phyloP scores from a whole-genome alignment of 1,140 invertebrate genomes.

The Atta texana region DNA sequence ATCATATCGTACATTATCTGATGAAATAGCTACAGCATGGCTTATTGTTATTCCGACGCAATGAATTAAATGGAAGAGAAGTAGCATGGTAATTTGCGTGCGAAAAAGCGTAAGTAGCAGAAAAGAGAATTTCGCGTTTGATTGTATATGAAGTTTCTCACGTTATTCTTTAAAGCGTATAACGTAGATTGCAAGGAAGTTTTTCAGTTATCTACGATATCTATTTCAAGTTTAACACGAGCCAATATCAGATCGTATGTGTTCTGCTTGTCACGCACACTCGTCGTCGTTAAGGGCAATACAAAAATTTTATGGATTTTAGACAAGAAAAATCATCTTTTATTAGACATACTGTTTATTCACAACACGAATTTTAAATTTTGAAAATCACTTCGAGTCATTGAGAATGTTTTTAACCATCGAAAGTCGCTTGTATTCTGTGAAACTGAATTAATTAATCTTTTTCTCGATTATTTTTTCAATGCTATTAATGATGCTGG shows the following conservation, averaged over 20 bases:
- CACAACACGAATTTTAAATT: background rate
- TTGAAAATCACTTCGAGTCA: background rate
- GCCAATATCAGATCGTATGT: slow-evolving; percentile 43
- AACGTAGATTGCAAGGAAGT: slow-evolving; percentile 33
- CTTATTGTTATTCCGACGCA: slow-evolving; percentile 1
- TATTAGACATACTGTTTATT: background rate
- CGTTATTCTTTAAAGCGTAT: slow-evolving; percentile 33
- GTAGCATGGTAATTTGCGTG: background rate
- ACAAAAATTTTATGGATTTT: background rate
- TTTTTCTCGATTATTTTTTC: background rate
- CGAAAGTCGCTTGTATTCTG: background rate
- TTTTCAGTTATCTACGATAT: slow-evolving; percentile 41
- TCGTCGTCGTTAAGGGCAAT: slow-evolving; percentile 39
- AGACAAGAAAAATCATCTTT: background rate
- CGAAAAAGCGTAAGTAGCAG: slow-evolving; percentile 14
- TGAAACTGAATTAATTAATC: background rate
- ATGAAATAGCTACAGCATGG: slow-evolving; percentile 1
- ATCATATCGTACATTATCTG: slow-evolving; percentile 1
- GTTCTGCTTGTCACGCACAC: slow-evolving; percentile 48
- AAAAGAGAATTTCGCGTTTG: slow-evolving; percentile 43
- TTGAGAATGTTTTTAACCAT: background rate
- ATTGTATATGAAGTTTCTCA: slow-evolving; percentile 59
- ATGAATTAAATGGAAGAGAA: slow-evolving; percentile 3
- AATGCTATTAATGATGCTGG: slow-evolving; percentile 24
- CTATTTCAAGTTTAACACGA: slow-evolving; percentile 51